Percentiles rank a stretch among this genome's conserved stretches.
phyloP scores from a whole-genome alignment of 2,888 invertebrate species.

The Callyntrura sp. region DNA sequence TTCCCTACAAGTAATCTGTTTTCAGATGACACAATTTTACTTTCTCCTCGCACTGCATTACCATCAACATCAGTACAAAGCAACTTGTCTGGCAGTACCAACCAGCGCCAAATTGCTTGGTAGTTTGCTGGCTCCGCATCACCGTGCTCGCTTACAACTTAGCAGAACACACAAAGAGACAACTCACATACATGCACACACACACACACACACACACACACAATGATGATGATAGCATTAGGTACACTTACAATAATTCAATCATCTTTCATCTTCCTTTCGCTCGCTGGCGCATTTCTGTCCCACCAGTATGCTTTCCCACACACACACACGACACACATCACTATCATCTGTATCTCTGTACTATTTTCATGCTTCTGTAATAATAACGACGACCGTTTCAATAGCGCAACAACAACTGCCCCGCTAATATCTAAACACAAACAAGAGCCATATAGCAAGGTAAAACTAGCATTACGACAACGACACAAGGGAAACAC shows the following conservation, averaged over 20 bases:
- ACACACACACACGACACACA: conserved; percentile 21
- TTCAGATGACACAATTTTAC: conserved; percentile 20
- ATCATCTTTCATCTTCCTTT: conserved; percentile 37
- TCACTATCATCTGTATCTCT: not conserved
- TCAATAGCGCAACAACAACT: not conserved
- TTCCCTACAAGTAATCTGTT: not conserved
- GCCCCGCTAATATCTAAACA: not conserved
- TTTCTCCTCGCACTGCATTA: conserved; percentile 21
- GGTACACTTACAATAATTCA: conserved; percentile 62
- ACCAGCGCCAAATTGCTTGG: conserved; percentile 25
- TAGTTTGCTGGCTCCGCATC: not conserved
- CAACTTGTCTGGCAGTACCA: conserved; percentile 24
- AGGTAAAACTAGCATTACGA: not conserved
- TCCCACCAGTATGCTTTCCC: not conserved
- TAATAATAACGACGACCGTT: conserved; percentile 32
- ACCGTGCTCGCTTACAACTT: not conserved
- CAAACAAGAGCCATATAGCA: not conserved
- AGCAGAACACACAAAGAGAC: not conserved
- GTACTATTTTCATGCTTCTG: not conserved
- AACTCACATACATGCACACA: not conserved
- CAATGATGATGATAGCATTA: conserved; percentile 11
- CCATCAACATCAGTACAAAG: not conserved
- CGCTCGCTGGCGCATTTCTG: not conserved
- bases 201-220: not conserved
- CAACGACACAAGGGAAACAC: conserved; percentile 6